These are phyloP conservation scores for Pocillopora damicornis DNA, from an alignment of 64 coral and sea anemone genomes.

Conservation along the genomic window DNA sequence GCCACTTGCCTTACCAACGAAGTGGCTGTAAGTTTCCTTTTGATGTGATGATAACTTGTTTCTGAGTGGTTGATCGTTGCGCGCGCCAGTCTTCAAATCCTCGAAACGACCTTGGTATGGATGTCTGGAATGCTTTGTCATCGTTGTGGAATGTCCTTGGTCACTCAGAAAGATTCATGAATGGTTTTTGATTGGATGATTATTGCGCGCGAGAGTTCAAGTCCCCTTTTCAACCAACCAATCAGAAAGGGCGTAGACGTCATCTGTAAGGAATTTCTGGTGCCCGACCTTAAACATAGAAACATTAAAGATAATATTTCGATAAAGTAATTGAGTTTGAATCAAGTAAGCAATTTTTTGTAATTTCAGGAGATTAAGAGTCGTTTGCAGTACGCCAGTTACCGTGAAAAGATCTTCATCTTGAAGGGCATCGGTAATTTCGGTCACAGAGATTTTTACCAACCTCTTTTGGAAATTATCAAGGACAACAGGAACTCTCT, in stretches of 20 bases:
- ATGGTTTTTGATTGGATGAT: neutral
- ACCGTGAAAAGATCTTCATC: slow-evolving; percentile 15
- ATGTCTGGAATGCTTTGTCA: too few relatives aligned
- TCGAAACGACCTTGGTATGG: too few relatives aligned
- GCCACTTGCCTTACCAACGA: neutral
- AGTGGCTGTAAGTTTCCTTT: neutral
- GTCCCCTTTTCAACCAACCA: neutral
- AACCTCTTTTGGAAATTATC: slow-evolving; percentile 15
- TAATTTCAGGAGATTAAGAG: slow-evolving; percentile 14
- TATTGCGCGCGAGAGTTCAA: neutral
- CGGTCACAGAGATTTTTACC: neutral
- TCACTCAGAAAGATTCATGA: neutral
- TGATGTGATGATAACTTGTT: neutral
- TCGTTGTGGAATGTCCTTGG: too few relatives aligned
- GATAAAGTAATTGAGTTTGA: neutral
- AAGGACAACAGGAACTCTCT: neutral
- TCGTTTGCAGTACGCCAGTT: neutral
- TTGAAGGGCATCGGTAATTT: slow-evolving; percentile 13
- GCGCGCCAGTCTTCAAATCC: too few relatives aligned
- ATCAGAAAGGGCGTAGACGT: neutral
- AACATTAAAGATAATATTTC: neutral
- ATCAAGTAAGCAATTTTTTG: neutral
- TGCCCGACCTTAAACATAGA: neutral
- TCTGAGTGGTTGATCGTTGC: too few relatives aligned
- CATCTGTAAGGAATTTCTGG: neutral